phyloP scores from a whole-genome alignment of 2,113 vertebrate species.

The Oxyura jamaicensis region DNA sequence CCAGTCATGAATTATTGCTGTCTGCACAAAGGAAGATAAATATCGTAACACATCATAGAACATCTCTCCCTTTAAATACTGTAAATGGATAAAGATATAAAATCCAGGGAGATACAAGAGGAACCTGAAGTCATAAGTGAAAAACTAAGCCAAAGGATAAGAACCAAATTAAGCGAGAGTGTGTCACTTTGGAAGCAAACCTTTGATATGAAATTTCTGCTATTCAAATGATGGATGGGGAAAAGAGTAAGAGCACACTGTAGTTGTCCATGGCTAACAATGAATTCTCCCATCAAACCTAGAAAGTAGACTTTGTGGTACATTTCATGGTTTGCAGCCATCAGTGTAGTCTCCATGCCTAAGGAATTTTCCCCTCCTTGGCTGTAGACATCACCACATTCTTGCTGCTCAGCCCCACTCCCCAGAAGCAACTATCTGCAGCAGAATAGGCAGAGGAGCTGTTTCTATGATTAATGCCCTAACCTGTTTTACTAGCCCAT shows the following conservation, averaged over 20 bases:
- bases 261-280: not conserved
- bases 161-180: not conserved
- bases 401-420: accelerated
- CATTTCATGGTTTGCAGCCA: not conserved
- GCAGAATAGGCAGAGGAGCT: not conserved
- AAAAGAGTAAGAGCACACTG: not conserved
- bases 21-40: slow-evolving; percentile 63
- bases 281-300: not conserved
- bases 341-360: not conserved
- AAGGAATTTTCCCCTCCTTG: not conserved
- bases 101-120: slow-evolving; percentile 2
- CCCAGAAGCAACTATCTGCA: not conserved
- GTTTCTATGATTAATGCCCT: not conserved
- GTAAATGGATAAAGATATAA: slow-evolving; percentile 49
- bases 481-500: not conserved
- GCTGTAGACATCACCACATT: not conserved
- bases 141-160: slow-evolving; percentile 15
- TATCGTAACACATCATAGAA: slow-evolving; percentile 42
- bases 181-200: not conserved
- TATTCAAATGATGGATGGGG: not conserved
- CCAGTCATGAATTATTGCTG: slow-evolving; percentile 56
- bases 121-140: not conserved
- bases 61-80: slow-evolving; percentile 47
- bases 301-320: not conserved
- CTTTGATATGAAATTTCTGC: not conserved